These are phyloP conservation scores for Gallinago media DNA, from an alignment of 2,113 vertebrate species.

Conservation along the genomic window DNA sequence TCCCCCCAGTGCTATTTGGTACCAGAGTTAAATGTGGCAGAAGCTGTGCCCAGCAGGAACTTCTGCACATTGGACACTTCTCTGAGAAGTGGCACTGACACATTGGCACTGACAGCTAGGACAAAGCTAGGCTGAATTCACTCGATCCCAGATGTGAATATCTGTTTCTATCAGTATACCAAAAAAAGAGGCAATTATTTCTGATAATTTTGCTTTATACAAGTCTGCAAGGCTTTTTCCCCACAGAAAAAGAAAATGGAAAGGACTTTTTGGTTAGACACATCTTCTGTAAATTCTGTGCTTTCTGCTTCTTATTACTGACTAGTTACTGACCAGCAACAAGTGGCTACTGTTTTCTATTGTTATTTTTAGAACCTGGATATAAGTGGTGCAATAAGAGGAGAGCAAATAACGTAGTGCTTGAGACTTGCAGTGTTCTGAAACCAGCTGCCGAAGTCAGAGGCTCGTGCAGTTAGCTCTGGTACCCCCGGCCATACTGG, in stretches of 20 bases:
- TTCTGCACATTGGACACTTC: not conserved
- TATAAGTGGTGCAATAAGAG: not conserved
- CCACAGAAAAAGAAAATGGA: not conserved
- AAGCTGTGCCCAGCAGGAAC: not conserved
- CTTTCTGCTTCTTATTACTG: not conserved
- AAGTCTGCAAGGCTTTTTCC: not conserved
- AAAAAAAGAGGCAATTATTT: not conserved
- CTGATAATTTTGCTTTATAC: not conserved
- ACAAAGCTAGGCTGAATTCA: not conserved
- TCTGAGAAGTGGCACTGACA: not conserved
- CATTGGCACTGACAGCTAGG: not conserved
- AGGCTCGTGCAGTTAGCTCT: not conserved
- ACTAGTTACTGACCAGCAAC: not conserved
- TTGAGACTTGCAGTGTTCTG: not conserved
- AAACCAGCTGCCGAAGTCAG: not conserved
- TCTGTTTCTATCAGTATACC: not conserved
- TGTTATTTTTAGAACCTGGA: constrained; percentile 4
- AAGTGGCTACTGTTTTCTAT: not conserved
- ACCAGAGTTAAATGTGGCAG: not conserved
- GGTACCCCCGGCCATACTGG: not conserved
- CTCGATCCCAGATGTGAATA: not conserved
- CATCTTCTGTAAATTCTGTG: not conserved
- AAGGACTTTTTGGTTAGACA: not conserved
- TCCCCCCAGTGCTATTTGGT: not conserved
- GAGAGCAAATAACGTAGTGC: not conserved